phyloP scores from a whole-genome alignment of 2,888 invertebrate species.

The Miltochrista miniata region DNA sequence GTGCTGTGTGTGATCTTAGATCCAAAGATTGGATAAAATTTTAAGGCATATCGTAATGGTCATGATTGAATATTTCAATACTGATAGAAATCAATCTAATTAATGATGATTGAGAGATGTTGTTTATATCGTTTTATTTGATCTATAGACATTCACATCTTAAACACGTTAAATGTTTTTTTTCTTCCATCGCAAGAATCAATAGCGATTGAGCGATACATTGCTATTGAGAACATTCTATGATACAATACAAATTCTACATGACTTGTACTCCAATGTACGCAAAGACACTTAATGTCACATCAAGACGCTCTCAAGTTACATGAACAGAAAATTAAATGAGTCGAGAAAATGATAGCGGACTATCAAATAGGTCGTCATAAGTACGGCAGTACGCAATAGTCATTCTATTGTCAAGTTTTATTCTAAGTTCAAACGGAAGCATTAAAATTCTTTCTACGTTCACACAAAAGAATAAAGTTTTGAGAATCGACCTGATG shows the following conservation, averaged over 20 bases:
- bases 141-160: too few species aligned
- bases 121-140: too few species aligned
- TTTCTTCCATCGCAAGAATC: background rate
- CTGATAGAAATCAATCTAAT: too few species aligned
- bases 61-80: too few species aligned
- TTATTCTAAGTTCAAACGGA: conserved; percentile 74
- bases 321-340: conserved; percentile 44
- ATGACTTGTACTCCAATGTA: conserved; percentile 7
- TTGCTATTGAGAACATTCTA: too few species aligned
- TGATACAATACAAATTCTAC: background rate
- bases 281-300: conserved; percentile 30
- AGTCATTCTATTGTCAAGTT: conserved; percentile 66
- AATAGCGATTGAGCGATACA: too few species aligned
- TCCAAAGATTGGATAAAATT: too few species aligned
- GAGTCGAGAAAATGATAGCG: conserved; percentile 47
- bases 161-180: too few species aligned
- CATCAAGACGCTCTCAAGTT: conserved; percentile 12
- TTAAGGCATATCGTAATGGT: too few species aligned
- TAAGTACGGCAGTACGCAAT: conserved; percentile 60
- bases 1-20: too few species aligned
- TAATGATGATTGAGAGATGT: too few species aligned
- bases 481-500: conserved; percentile 74
- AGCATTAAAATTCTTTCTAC: conserved; percentile 79
- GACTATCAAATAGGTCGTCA: conserved; percentile 49
- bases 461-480: conserved; percentile 78